Base-by-base conservation (phyloP, 2,888 invertebrate species). In the Entomobrya multifasciata region DNA sequence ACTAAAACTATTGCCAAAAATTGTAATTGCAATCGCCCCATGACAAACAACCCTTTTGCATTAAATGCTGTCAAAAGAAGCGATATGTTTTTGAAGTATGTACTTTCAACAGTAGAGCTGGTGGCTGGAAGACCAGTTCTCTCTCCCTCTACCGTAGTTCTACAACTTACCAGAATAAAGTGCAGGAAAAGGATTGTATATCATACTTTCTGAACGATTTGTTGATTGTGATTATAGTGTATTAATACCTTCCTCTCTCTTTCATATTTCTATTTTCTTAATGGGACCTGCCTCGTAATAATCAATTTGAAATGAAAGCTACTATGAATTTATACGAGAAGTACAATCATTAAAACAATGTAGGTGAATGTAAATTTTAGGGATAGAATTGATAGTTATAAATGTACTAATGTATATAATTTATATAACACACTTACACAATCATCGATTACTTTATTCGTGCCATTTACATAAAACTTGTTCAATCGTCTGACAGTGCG, bases 11-110 rank as follows among this genome's bases (percentile, higher is more conserved):
- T 65, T 78, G 62, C 62, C 44, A 67, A 80, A 77, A 20, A 67
- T 36, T 65, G 62, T 81, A 81, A 81, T 81, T 81, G 81, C 81
- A 72, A 81, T 55, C 80, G 55, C 80, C 67, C 81, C 81, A 81
- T 81, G 81, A 81, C 81, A 81, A 81, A 81, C 81, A 81, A 72
- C 81, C 65, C 41, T 81, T 72, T 72, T 60, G 57, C 81, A 81
- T 81, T 81, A 81, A 81, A 81, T 57, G 81, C 72, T 81, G 81
- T 81, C 81, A 81, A 81, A 81, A 44, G 30, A 80, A 25, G 36
- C 49, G 72, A 81, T 72, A 67, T 49, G 25, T 27, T 47, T n/a
- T 44, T 47, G 47, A 70, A 70, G 62, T n/a, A 47, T 70, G 70
- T 3, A 70, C 13, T 22, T n/a, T n/a, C n/a, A n/a, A n/a, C n/a